Conservation (phyloP, 2,888 invertebrate genomes). For the Drosophila anomalata region DNA sequence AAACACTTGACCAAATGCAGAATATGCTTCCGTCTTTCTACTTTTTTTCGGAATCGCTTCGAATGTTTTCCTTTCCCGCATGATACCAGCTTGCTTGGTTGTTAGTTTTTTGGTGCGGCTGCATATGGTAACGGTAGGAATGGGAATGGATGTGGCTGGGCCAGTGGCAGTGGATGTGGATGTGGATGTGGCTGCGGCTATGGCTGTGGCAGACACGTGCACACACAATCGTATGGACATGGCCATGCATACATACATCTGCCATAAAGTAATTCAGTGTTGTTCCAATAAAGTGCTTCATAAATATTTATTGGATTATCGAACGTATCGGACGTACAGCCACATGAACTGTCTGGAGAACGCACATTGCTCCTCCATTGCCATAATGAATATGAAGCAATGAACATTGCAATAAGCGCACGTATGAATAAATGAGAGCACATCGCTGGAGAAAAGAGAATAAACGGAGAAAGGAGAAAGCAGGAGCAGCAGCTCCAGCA, state of each 20-base stretch:
- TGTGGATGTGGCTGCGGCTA: not conserved
- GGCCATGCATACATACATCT: conserved; percentile 37
- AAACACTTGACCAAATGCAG: conserved; percentile 53
- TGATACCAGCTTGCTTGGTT: conserved; percentile 41
- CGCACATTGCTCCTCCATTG: conserved; percentile 73
- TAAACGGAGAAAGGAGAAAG: conserved; percentile 6
- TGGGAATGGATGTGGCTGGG: not conserved
- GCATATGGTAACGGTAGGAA: conserved; percentile 25
- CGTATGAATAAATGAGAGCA: conserved; percentile 77
- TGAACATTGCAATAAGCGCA: conserved; percentile 79
- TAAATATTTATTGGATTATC: conserved; percentile 81
- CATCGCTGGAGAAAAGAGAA: conserved; percentile 55
- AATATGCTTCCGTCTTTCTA: conserved; percentile 14
- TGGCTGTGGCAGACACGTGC: conserved; percentile 9
- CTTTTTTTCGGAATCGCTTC: conserved; percentile 3
- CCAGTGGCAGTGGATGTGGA: conserved; percentile 10
- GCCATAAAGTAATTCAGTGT: conserved; percentile 78
- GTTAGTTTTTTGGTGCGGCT: conserved; percentile 47
- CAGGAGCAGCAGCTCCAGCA: conserved; percentile 1
- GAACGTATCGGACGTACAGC: conserved; percentile 55
- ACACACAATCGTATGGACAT: conserved; percentile 24
- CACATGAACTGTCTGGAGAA: conserved; percentile 44
- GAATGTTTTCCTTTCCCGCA: conserved; percentile 30
- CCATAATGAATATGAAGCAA: conserved; percentile 77
- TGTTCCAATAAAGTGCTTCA: conserved; percentile 80